Evolutionary conservation across 2,797 vertebrate species (phyloP).

Genomic region (Paramormyrops hopkinsi): DNA sequence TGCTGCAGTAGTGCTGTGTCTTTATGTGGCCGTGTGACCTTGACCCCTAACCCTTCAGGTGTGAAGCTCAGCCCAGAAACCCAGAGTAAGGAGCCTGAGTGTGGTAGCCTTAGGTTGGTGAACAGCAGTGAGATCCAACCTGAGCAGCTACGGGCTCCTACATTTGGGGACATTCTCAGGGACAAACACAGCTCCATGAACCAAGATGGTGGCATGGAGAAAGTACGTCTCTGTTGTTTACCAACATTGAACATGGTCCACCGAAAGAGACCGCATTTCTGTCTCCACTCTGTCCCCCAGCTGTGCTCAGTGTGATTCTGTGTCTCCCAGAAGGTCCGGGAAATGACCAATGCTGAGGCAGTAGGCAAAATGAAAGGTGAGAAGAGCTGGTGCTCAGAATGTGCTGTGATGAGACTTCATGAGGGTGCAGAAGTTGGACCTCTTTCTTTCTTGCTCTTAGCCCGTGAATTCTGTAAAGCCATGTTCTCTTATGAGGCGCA

Average conservation of each 20-base stretch:
- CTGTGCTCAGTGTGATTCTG: not conserved
- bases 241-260: conserved; percentile 38
- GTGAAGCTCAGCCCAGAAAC: not conserved
- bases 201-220: conserved; percentile 70
- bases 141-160: conserved; percentile 69
- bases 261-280: conserved; percentile 43
- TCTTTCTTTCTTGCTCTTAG: not conserved
- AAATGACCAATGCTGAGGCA: not conserved
- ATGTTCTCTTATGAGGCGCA: conserved; percentile 63
- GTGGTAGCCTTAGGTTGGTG: conserved; percentile 45
- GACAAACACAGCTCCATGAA: conserved; percentile 73
- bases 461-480: not conserved
- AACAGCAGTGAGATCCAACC: conserved; percentile 51
- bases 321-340: not conserved
- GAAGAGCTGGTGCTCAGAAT: not conserved
- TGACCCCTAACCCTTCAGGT: not conserved
- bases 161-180: conserved; percentile 77
- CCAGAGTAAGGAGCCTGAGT: not conserved
- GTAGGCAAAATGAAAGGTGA: not conserved
- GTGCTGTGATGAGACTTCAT: not conserved
- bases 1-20: not conserved
- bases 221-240: not conserved
- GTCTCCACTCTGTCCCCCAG: not conserved
- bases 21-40: not conserved
- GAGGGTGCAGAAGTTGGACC: not conserved